Evolutionary conservation across 2,888 invertebrate genomes (phyloP).

Genomic region (Eudemis profundana): DNA sequence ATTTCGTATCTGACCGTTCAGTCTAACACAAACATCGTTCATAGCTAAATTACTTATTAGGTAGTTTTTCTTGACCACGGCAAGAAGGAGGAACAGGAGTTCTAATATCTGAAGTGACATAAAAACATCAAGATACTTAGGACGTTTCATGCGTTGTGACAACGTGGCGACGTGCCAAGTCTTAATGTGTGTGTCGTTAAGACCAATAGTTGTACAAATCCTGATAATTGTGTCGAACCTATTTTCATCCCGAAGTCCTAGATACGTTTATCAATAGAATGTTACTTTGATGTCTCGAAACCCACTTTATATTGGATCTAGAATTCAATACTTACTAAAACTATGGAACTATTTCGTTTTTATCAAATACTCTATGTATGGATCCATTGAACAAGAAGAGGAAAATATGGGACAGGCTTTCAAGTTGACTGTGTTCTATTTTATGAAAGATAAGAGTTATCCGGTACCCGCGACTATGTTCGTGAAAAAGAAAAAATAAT

Average conservation of each 20-base stretch:
- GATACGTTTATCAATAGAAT: background rate
- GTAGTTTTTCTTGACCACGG: background rate
- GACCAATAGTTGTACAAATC: conserved; percentile 14
- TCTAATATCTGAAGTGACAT: background rate
- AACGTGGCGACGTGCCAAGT: conserved; percentile 29
- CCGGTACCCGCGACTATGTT: too few species aligned
- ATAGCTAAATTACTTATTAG: too few species aligned
- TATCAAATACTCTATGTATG: too few species aligned
- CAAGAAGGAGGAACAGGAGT: background rate
- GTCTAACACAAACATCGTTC: too few species aligned
- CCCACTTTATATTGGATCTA: background rate
- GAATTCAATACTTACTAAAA: too few species aligned
- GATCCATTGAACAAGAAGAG: too few species aligned
- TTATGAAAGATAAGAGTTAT: too few species aligned
- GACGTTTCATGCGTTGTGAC: conserved; percentile 1
- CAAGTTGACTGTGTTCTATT: too few species aligned
- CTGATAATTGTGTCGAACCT: conserved; percentile 16
- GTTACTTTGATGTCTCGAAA: conserved; percentile 1
- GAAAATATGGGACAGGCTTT: too few species aligned
- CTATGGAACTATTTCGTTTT: too few species aligned
- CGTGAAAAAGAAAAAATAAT: too few species aligned
- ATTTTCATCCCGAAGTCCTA: conserved; percentile 13
- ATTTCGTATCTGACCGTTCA: too few species aligned
- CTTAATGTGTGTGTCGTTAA: conserved; percentile 11
- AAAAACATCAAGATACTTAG: conserved; percentile 11